phyloP scores from a whole-genome alignment of 2,888 invertebrate genomes.

The Camptogramma bilineatum region DNA sequence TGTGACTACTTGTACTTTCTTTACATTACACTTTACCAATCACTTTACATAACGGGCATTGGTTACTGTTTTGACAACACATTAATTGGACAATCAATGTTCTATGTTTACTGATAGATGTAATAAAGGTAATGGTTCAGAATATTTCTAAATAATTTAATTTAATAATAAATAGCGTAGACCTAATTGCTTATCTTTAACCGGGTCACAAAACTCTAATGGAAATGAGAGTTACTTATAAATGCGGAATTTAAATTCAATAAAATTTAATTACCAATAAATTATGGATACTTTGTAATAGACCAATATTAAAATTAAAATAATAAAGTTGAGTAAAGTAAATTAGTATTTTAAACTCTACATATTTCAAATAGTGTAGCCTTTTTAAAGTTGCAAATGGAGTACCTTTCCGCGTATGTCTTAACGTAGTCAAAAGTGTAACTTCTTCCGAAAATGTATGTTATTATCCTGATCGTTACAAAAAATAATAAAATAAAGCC shows the following conservation, averaged over 20 bases:
- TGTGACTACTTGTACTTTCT: too few relatives aligned
- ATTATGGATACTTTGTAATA: not conserved
- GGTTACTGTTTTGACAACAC: too few relatives aligned
- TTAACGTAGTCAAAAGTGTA: slow-evolving; percentile 61
- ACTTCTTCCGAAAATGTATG: slow-evolving; percentile 72
- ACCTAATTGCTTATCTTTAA: not conserved
- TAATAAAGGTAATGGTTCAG: too few relatives aligned
- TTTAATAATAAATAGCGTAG: too few relatives aligned
- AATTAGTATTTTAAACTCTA: slow-evolving; percentile 1
- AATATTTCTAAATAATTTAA: too few relatives aligned
- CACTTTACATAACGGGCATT: too few relatives aligned
- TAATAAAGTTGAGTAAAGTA: not conserved
- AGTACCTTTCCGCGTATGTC: slow-evolving; percentile 60
- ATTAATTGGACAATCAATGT: too few relatives aligned
- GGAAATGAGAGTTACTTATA: not conserved
- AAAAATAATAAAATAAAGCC: slow-evolving; percentile 68
- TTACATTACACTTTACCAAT: too few relatives aligned
- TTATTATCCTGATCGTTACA: slow-evolving; percentile 75
- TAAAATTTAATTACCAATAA: not conserved
- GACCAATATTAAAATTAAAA: not conserved
- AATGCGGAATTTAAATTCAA: not conserved
- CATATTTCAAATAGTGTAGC: not conserved
- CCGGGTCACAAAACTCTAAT: not conserved
- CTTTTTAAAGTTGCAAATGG: slow-evolving; percentile 56
- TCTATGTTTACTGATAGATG: too few relatives aligned